Conservation (phyloP, 2,797 vertebrate species). For the Coluber constrictor region DNA sequence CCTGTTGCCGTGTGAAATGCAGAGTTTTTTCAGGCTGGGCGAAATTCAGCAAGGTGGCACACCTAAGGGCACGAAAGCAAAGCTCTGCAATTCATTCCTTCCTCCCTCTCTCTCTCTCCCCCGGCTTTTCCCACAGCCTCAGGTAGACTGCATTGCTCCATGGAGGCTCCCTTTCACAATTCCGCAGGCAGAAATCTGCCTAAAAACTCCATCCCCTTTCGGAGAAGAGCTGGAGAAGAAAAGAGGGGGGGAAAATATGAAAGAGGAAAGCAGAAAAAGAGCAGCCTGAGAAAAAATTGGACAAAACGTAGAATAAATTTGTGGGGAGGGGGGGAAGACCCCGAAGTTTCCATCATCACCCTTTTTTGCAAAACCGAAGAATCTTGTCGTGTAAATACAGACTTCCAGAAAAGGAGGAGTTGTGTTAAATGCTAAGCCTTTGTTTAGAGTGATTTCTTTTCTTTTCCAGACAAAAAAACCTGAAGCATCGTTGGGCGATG, state of each 20-base stretch:
- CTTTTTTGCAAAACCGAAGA: too few relatives aligned
- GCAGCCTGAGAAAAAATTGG: not conserved
- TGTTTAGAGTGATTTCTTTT: not conserved
- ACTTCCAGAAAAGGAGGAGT: not conserved
- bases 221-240: not conserved
- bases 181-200: not conserved
- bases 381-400: not conserved
- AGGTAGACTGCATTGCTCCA: not conserved
- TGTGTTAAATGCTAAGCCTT: not conserved
- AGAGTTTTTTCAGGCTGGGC: not conserved
- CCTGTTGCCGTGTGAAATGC: not conserved
- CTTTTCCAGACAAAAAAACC: not conserved
- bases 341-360: too few relatives aligned
- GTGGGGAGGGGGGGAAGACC: too few relatives aligned
- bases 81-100: not conserved
- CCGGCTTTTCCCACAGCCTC: not conserved
- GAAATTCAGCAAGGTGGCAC: not conserved
- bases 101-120: too few relatives aligned
- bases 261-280: not conserved
- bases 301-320: not conserved
- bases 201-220: not conserved
- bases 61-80: not conserved
- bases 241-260: fast-evolving
- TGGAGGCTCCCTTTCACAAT: not conserved
- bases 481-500: too few relatives aligned